Evolutionary conservation across 1,140 invertebrate species (phyloP), one percentile per base, ranked within the genome.

Genomic region (Melipona quadrifasciata): DNA sequence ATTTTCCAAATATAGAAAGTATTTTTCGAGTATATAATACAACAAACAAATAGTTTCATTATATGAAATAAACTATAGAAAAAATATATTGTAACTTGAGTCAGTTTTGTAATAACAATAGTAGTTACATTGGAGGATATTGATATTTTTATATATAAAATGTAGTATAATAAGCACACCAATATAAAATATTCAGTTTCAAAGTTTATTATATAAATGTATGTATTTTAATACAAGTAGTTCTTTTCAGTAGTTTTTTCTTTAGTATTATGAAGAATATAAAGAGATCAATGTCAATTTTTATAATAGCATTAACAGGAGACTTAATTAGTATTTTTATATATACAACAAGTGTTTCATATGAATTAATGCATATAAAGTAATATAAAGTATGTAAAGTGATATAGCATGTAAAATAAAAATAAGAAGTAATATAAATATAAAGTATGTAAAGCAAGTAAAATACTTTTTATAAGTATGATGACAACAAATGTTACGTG

Each of bases 401-500:
- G n/a, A n/a, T n/a, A n/a, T n/a, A n/a, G n/a, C n/a, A n/a, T n/a
- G 2, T 67, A 47, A 34, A 24, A 3, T n/a, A 72, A 31, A 31
- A 31, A 31, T 31, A 31, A 31, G 2, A 31, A 31, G 31, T 31
- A 31, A 70, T 79, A 82, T 74, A 34, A 73, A 8, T n/a, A 68
- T 72, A 47, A n/a, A 39, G 39, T 8, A 39, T 61, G 21, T 61
- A 74, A 47, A 53, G 21, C 51, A 67, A 78, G 0, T 67, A 47
- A 34, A 24, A 3, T n/a, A 72, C 14, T 51, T 70, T 71, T 53
- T 31, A 6, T 12, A 67, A 61, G 58, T 78, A 74, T 53, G 57
- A 17, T 86, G 55, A 88, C 72, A 80, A 39, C 31, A 73, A 89
- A 70, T 19, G 31, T 89, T 84, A 68, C 61, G 27, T 87, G 70